Evolutionary conservation across 2,888 invertebrate species (phyloP).

Genomic region (Nebria salina): DNA sequence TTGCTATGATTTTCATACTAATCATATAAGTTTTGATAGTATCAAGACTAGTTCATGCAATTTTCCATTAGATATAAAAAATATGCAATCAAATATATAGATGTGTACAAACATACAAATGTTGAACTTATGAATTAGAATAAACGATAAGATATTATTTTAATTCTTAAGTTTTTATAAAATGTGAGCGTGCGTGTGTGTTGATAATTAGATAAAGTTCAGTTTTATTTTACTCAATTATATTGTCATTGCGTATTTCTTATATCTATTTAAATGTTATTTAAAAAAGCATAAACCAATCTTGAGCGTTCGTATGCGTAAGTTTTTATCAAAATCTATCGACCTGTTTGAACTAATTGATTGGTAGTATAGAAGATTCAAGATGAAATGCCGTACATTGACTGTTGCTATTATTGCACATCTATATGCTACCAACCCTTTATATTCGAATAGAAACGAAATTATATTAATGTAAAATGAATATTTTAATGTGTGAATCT

Average conservation of each 20-base stretch:
- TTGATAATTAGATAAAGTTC: background rate
- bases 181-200: background rate
- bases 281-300: background rate
- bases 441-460: background rate
- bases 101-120: too few relatives aligned
- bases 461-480: background rate
- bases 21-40: background rate
- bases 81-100: too few relatives aligned
- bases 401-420: background rate
- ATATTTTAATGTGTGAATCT: constrained; percentile 11
- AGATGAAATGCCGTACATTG: too few relatives aligned
- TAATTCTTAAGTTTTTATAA: background rate
- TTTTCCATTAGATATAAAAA: background rate
- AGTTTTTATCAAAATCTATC: background rate
- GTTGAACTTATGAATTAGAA: background rate
- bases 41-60: background rate
- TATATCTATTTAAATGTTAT: background rate
- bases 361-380: background rate
- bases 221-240: background rate
- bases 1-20: background rate
- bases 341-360: background rate
- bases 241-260: background rate
- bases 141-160: background rate
- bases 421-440: background rate
- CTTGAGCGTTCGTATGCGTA: background rate